These are phyloP conservation scores for Tetragonula carbonaria DNA, from an alignment of 2,888 invertebrate genomes.

Conservation along the genomic window DNA sequence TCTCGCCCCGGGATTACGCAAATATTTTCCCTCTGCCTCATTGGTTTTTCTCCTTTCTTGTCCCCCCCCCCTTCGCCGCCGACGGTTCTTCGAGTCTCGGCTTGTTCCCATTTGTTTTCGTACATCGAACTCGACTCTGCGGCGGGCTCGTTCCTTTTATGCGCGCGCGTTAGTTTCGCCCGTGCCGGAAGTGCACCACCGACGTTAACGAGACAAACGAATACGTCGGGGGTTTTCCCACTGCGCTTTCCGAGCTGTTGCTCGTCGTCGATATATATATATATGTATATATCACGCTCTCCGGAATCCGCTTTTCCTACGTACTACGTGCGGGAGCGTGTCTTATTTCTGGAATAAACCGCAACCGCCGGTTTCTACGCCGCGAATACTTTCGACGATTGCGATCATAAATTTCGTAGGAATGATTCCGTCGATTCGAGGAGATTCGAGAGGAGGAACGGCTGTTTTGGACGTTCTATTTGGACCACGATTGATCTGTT, in stretches of 20 bases:
- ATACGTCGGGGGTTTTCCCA: not conserved
- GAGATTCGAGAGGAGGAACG: no score
- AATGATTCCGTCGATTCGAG: not conserved
- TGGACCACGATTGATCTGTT: no score
- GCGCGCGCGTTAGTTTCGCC: slow-evolving; percentile 17
- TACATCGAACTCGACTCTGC: slow-evolving; percentile 14
- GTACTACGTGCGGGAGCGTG: not conserved
- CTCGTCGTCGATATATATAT: not conserved
- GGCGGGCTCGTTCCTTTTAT: slow-evolving; percentile 25
- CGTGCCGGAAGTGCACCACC: slow-evolving; percentile 6
- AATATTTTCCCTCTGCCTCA: slow-evolving; percentile 49
- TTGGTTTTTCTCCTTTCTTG: slow-evolving; percentile 26
- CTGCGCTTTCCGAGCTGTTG: not conserved
- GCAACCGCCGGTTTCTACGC: not conserved
- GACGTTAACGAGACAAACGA: slow-evolving; percentile 37
- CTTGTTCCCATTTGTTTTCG: slow-evolving; percentile 49
- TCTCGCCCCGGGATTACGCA: slow-evolving; percentile 51
- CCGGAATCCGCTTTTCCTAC: not conserved
- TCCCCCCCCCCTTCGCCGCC: no score
- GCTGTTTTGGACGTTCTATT: no score
- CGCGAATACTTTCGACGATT: not conserved
- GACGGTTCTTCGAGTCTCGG: slow-evolving; percentile 9
- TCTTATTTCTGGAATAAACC: not conserved
- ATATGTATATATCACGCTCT: not conserved
- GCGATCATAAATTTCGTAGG: no score